Conservation (phyloP, 2,797 vertebrate genomes). For the Hydrophis major region DNA sequence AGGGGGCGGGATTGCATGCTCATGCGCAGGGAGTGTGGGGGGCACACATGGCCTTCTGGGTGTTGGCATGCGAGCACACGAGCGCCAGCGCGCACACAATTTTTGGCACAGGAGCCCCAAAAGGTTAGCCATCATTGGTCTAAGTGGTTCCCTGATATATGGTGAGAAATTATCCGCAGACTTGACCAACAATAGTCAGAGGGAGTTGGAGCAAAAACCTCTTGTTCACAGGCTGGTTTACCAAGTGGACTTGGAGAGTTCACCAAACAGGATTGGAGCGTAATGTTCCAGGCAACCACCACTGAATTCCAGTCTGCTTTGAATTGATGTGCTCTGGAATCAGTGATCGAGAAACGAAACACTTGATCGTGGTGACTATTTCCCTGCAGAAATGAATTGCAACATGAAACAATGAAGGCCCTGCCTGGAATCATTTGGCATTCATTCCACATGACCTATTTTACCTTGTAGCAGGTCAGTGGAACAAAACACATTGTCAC, state of each 20-base stretch:
- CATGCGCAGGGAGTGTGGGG: too few species aligned
- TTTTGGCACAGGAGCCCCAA: too few species aligned
- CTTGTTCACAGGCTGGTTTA: neutral
- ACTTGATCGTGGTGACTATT: neutral
- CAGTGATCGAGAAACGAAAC: neutral
- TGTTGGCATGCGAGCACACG: too few species aligned
- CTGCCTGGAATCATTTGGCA: too few species aligned
- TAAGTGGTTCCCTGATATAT: neutral
- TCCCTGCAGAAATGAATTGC: neutral
- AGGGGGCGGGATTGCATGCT: too few species aligned
- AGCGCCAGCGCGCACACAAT: too few species aligned
- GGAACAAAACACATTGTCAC: neutral
- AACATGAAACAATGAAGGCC: neutral
- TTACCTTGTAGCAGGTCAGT: neutral
- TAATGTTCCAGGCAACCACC: neutral
- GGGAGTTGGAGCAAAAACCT: neutral
- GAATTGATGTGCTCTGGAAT: neutral
- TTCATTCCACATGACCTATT: neutral
- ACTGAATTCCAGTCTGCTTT: neutral
- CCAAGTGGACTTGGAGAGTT: neutral
- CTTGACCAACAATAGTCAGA: neutral
- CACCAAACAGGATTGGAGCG: neutral
- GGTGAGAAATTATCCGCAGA: neutral
- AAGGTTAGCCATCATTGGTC: too few species aligned
- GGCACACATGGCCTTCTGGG: too few species aligned